These are phyloP conservation scores for Simalia tracyae DNA, from an alignment of 2,797 vertebrate species.

Conservation along the genomic window DNA sequence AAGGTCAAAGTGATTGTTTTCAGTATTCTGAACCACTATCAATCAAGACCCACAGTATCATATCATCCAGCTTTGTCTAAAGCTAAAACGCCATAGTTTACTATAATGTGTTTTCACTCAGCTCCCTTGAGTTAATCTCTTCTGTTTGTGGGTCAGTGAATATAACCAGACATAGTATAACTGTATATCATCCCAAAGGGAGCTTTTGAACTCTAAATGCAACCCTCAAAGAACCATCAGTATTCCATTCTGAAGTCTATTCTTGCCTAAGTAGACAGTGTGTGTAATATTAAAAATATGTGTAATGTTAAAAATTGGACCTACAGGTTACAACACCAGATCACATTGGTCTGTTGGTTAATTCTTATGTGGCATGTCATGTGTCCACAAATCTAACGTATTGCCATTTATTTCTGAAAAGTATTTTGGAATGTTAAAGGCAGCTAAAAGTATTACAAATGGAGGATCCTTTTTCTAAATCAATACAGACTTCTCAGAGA, in stretches of 20 bases:
- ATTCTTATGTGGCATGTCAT: neutral
- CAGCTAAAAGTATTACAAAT: neutral
- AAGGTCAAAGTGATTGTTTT: neutral
- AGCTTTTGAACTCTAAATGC: neutral
- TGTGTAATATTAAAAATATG: neutral
- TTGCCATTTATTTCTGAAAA: neutral
- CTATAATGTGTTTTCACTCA: neutral
- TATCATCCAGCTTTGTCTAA: neutral
- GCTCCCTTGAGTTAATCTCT: neutral
- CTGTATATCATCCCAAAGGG: neutral
- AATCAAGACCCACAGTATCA: neutral
- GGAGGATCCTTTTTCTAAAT: too few relatives aligned
- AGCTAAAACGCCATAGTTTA: neutral
- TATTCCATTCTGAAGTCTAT: neutral
- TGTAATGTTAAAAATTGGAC: neutral
- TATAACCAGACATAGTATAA: neutral
- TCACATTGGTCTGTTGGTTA: neutral
- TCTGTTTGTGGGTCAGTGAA: neutral
- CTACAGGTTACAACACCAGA: neutral
- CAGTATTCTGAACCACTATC: neutral
- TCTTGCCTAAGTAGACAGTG: neutral
- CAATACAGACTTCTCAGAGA: too few relatives aligned
- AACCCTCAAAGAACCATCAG: neutral
- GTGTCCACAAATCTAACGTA: neutral
- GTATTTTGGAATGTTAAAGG: neutral